These are phyloP conservation scores for Triplophysa tibetana DNA, from an alignment of 2,113 vertebrate species.

Conservation along the genomic window DNA sequence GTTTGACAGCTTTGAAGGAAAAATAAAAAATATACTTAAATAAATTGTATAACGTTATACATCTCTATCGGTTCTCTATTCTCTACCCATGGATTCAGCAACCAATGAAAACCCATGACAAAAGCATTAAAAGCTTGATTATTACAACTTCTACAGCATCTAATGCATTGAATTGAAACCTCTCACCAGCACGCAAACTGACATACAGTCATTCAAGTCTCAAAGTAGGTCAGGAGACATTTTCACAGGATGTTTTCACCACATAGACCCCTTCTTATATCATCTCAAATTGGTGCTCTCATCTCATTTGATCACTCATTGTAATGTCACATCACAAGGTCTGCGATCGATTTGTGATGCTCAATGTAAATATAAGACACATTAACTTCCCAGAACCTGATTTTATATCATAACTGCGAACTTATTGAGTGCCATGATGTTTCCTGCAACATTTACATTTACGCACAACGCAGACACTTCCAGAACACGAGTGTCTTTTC, in stretches of 20 bases:
- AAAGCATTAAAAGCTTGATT: neutral
- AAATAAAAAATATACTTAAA: slow-evolving; percentile 4
- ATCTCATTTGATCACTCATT: neutral
- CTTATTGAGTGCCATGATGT: too few relatives aligned
- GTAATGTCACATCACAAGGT: neutral
- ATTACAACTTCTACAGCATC: neutral
- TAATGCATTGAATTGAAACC: neutral
- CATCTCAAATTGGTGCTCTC: neutral
- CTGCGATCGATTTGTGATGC: neutral
- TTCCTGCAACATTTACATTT: too few relatives aligned
- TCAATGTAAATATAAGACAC: neutral
- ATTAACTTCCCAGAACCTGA: neutral
- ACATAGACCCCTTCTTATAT: neutral
- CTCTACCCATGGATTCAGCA: neutral
- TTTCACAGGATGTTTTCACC: slow-evolving; percentile 34
- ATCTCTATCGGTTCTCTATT: too few relatives aligned
- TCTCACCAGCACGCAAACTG: neutral
- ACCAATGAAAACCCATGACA: neutral
- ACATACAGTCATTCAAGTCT: neutral
- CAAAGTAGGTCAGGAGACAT: slow-evolving; percentile 40
- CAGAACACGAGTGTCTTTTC: too few relatives aligned
- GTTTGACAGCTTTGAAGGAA: slow-evolving; percentile 78
- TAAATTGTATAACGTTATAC: neutral
- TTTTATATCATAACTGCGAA: too few relatives aligned
- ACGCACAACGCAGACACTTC: too few relatives aligned